These are phyloP conservation scores for Synanthedon vespiformis DNA, from an alignment of 2,888 invertebrate genomes.

Conservation along the genomic window DNA sequence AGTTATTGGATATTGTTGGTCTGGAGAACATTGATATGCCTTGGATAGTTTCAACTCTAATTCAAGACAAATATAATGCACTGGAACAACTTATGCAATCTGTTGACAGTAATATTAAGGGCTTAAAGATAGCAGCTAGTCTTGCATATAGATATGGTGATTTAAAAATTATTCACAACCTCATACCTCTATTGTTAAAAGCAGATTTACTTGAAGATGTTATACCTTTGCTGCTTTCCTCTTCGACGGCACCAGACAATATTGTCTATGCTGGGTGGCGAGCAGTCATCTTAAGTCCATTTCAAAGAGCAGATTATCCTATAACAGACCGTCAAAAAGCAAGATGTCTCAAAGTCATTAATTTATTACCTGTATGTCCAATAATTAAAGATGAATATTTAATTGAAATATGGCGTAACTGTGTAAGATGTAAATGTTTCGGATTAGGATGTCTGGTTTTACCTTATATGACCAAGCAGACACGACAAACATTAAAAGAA, in stretches of 20 bases:
- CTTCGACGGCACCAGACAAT: conserved; percentile 37
- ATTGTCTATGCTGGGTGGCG: conserved; percentile 51
- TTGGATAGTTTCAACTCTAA: conserved; percentile 53
- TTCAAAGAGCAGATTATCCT: conserved; percentile 59
- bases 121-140: conserved; percentile 43
- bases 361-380: conserved; percentile 56
- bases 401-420: conserved; percentile 59
- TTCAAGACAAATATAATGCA: conserved; percentile 49
- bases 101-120: conserved; percentile 37
- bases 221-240: conserved; percentile 46
- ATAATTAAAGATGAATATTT: conserved; percentile 56
- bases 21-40: conserved; percentile 60
- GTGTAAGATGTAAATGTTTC: conserved; percentile 50
- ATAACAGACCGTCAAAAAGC: conserved; percentile 55
- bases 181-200: conserved; percentile 40
- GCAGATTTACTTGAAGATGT: conserved; percentile 47
- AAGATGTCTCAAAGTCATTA: conserved; percentile 53
- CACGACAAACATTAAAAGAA: conserved; percentile 42
- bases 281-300: conserved; percentile 51
- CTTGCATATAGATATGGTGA: conserved; percentile 43
- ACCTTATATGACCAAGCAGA: conserved; percentile 52
- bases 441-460: conserved; percentile 57
- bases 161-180: conserved; percentile 27
- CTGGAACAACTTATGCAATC: conserved; percentile 48
- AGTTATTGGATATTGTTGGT: conserved; percentile 47